Percentiles rank a stretch among this genome's conserved stretches.
These are phyloP conservation scores for Xerus rutilus DNA, from an alignment of 2,797 vertebrate species.

Conservation along the genomic window DNA sequence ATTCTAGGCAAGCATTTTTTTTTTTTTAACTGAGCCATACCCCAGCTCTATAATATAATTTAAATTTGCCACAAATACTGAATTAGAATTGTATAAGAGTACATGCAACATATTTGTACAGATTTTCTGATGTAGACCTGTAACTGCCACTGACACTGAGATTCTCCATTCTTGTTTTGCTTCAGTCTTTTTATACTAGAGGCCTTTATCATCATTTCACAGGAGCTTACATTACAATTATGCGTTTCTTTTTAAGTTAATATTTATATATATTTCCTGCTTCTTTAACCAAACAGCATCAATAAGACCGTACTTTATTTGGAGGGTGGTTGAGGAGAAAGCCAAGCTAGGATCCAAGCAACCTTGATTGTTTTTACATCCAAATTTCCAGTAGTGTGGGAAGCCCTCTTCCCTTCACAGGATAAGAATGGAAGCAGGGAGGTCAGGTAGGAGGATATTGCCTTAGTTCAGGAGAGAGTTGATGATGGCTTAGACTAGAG, in stretches of 20 bases:
- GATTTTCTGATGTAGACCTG: background rate
- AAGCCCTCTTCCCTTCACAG: background rate
- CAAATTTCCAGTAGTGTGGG: background rate
- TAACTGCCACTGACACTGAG: background rate
- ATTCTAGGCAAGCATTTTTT: too few relatives aligned
- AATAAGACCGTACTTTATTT: background rate
- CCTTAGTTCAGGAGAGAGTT: background rate
- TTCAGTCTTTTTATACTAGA: background rate
- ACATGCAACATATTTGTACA: background rate
- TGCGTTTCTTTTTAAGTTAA: background rate
- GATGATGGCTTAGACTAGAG: background rate
- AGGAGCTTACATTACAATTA: background rate
- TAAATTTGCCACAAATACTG: background rate
- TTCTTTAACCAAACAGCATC: background rate
- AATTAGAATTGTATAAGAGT: background rate
- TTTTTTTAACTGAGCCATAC: too few relatives aligned
- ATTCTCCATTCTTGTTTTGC: background rate
- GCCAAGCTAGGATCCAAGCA: background rate
- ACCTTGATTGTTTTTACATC: background rate
- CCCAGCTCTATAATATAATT: background rate
- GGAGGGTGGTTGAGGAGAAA: background rate
- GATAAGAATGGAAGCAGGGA: background rate
- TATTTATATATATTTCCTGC: background rate
- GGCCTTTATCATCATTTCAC: background rate
- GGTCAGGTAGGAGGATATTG: background rate